phyloP scores from a whole-genome alignment of 2,888 invertebrate genomes.

The Ptilodon capucinus region DNA sequence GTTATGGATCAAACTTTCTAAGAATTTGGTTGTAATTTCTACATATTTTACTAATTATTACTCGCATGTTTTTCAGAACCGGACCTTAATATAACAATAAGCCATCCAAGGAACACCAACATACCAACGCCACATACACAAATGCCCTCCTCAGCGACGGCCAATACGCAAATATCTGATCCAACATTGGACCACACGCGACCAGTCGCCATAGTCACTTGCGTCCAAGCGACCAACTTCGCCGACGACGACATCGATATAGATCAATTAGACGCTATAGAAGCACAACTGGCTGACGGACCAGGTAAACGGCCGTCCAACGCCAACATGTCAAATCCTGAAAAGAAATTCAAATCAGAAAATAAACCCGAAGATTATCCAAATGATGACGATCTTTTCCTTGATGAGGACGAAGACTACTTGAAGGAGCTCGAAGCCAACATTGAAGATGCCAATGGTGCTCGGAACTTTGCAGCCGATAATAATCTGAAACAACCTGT shows the following conservation, averaged over 20 bases:
- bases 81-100: conserved; percentile 39
- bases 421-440: conserved; percentile 59
- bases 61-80: conserved; percentile 48
- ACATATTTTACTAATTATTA: too few species aligned
- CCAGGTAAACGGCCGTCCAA: conserved; percentile 45
- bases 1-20: too few species aligned
- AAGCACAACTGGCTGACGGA: conserved; percentile 51
- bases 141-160: conserved; percentile 37
- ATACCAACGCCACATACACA: conserved; percentile 49
- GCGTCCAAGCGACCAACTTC: conserved; percentile 48
- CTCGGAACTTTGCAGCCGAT: conserved; percentile 7
- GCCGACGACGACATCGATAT: conserved; percentile 65
- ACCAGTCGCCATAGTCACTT: conserved; percentile 46
- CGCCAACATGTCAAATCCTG: conserved; percentile 41
- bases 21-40: too few species aligned
- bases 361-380: conserved; percentile 55
- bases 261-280: conserved; percentile 61
- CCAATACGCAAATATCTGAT: conserved; percentile 14
- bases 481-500: conserved; percentile 10
- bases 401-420: conserved; percentile 64
- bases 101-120: conserved; percentile 43
- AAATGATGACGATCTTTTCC: conserved; percentile 53
- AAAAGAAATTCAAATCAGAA: conserved; percentile 57
- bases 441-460: conserved; percentile 37
- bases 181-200: conserved; percentile 31